Conservation (phyloP, 2,888 invertebrate genomes). For the Eupithecia subfuscata region DNA sequence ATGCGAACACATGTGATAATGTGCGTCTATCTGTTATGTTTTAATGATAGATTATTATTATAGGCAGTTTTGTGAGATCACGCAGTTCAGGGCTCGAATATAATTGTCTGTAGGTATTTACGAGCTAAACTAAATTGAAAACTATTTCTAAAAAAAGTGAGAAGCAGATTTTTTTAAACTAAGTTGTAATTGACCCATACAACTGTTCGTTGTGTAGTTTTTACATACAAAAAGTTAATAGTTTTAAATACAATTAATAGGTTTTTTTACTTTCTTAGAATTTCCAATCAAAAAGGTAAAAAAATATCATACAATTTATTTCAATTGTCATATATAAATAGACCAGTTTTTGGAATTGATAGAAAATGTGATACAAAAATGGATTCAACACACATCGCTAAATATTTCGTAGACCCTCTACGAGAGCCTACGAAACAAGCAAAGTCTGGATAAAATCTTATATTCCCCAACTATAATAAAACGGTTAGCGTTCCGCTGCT, state of each 20-base stretch:
- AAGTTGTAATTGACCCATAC: background rate
- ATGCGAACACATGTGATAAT: slow-evolving; percentile 11
- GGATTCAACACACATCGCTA: background rate
- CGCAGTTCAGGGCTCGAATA: background rate
- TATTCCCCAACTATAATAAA: slow-evolving; percentile 58
- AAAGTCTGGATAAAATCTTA: slow-evolving; percentile 34
- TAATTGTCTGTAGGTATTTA: background rate
- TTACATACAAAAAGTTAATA: too few relatives aligned
- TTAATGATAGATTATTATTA: slow-evolving; percentile 5
- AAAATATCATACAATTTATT: too few relatives aligned
- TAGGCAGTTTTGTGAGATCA: background rate
- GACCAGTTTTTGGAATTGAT: background rate
- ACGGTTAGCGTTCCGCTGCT: slow-evolving; percentile 60
- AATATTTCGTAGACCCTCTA: background rate
- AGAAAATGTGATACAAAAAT: background rate
- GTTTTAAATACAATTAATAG: too few relatives aligned
- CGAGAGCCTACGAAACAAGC: background rate
- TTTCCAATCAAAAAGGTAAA: too few relatives aligned
- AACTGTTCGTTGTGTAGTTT: background rate
- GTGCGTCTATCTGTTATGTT: slow-evolving; percentile 5
- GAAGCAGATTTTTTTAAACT: background rate
- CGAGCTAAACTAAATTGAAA: background rate
- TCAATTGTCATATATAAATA: too few relatives aligned
- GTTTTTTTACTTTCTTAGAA: too few relatives aligned
- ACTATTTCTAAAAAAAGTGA: background rate